Conservation (phyloP, 1,140 invertebrate genomes). For the Rhagoletis zephyria region DNA sequence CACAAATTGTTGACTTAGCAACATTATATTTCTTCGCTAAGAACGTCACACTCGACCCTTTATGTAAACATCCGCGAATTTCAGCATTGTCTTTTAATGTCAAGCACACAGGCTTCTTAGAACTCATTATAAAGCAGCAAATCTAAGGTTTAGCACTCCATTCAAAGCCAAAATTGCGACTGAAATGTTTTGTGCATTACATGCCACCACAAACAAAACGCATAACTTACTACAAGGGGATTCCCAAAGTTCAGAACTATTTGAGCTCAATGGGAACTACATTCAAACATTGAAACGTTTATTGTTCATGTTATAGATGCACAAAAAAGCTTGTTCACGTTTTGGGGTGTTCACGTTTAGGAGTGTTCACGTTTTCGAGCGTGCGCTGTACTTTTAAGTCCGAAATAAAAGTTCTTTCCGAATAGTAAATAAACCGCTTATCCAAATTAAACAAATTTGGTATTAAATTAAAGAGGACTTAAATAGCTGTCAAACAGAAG, state of each 20-base stretch:
- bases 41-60: not conserved
- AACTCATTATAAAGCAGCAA: not conserved
- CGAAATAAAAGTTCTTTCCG: no score
- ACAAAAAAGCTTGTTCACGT: not conserved
- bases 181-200: conserved; percentile 19
- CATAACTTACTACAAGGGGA: conserved; percentile 25
- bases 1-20: not conserved
- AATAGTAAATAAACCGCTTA: no score
- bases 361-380: not conserved
- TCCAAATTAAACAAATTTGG: no score
- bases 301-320: conserved; percentile 22
- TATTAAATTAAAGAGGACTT: no score
- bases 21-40: conserved; percentile 30
- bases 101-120: not conserved
- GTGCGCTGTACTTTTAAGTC: not conserved
- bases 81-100: not conserved
- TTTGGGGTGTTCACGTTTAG: not conserved
- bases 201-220: not conserved
- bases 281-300: conserved; percentile 40
- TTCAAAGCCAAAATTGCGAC: conserved; percentile 5
- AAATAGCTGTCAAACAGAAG: no score
- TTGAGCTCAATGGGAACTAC: not conserved
- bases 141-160: not conserved
- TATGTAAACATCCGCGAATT: not conserved
- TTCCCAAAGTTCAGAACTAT: conserved; percentile 32